These are phyloP conservation scores for Epiperipatus broadwayi DNA, from an alignment of 2,888 invertebrate genomes.

Conservation along the genomic window DNA sequence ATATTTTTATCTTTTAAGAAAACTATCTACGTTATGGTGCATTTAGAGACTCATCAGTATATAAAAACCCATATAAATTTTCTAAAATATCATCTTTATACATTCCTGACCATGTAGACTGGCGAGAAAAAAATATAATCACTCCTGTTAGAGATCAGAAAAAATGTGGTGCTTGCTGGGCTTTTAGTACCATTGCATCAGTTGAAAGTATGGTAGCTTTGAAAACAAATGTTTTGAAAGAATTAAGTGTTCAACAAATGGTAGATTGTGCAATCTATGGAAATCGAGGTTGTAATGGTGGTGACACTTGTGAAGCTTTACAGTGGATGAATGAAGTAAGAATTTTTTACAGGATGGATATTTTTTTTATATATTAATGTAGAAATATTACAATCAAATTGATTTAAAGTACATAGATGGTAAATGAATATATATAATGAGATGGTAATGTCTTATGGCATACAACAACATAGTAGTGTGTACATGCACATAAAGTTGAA, in stretches of 20 bases:
- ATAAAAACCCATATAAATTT: too few species aligned
- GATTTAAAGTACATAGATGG: too few species aligned
- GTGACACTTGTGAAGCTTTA: conserved; percentile 55
- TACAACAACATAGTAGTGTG: too few species aligned
- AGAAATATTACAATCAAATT: too few species aligned
- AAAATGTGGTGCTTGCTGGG: conserved; percentile 63
- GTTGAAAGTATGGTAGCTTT: conserved; percentile 57
- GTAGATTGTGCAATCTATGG: conserved; percentile 57
- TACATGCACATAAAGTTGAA: too few species aligned
- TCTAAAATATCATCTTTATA: too few species aligned
- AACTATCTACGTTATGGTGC: too few species aligned
- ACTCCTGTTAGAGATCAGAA: conserved; percentile 49
- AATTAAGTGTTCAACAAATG: conserved; percentile 55
- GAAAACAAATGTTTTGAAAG: conserved; percentile 34
- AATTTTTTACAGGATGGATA: conserved; percentile 1
- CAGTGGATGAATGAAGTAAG: conserved; percentile 42
- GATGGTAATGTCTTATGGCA: too few species aligned
- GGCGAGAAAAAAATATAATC: conserved; percentile 45
- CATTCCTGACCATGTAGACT: too few species aligned
- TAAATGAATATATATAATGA: too few species aligned
- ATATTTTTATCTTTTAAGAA: too few species aligned
- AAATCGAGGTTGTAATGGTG: conserved; percentile 56
- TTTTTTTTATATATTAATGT: not conserved
- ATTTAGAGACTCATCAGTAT: too few species aligned
- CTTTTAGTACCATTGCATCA: conserved; percentile 53